These are phyloP conservation scores for Nephrotoma flavescens DNA, from an alignment of 2,888 invertebrate species.

Conservation along the genomic window DNA sequence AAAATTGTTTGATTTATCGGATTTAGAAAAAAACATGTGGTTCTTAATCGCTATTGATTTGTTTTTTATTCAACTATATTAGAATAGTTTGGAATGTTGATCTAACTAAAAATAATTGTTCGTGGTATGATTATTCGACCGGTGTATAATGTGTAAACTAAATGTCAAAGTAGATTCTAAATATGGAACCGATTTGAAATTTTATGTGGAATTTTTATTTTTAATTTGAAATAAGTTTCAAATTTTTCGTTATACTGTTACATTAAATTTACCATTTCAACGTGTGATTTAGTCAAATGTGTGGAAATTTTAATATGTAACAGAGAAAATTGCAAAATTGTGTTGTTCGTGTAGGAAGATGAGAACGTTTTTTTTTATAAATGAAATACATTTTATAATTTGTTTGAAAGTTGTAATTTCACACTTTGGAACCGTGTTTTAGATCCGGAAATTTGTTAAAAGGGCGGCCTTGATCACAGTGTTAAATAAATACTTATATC, in stretches of 20 bases:
- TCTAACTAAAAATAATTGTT: background rate
- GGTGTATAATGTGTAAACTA: background rate
- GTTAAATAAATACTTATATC: background rate
- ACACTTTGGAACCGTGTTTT: background rate
- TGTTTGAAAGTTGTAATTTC: background rate
- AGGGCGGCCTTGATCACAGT: background rate
- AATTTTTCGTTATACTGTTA: background rate
- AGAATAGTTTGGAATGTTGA: background rate
- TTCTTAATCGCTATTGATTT: background rate
- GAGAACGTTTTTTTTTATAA: background rate
- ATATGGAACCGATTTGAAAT: background rate
- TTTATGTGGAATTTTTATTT: background rate
- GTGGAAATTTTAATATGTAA: background rate
- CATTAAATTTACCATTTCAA: background rate
- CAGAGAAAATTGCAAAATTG: background rate
- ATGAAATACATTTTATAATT: background rate
- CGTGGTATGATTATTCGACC: background rate
- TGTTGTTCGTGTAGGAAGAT: background rate
- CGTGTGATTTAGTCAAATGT: background rate
- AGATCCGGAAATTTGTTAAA: background rate
- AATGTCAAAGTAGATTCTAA: background rate
- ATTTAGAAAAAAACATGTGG: background rate
- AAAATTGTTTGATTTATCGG: background rate
- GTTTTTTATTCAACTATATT: background rate
- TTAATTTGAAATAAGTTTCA: background rate